Evolutionary conservation across 2,113 vertebrate genomes (phyloP).

Genomic region (Indicator indicator): DNA sequence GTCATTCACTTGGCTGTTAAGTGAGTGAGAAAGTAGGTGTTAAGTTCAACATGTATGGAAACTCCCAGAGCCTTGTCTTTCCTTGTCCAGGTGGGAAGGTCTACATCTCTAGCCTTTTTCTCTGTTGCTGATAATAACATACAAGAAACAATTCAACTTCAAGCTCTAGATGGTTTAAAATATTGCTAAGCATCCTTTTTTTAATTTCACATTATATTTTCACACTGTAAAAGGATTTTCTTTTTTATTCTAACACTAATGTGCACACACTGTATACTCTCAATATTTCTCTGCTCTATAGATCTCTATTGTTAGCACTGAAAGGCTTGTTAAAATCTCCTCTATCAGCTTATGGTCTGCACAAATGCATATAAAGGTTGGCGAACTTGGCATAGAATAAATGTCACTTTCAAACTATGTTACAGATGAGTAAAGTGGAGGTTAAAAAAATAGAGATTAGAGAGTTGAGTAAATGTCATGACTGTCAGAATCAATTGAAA

Average conservation of each 20-base stretch:
- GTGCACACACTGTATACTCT: background rate
- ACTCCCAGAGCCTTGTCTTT: conserved; percentile 52
- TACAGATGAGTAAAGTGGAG: conserved; percentile 51
- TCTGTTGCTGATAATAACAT: conserved; percentile 60
- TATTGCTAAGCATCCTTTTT: conserved; percentile 26
- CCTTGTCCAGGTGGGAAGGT: conserved; percentile 54
- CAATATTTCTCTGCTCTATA: conserved; percentile 30
- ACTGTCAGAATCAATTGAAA: conserved; percentile 64
- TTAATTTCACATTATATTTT: conserved; percentile 57
- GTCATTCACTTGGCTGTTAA: background rate
- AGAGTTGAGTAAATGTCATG: conserved; percentile 63
- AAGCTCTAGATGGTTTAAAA: conserved; percentile 22
- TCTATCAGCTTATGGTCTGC: conserved; percentile 35
- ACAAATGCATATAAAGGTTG: conserved; percentile 34
- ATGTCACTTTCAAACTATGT: conserved; percentile 72
- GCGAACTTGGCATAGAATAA: conserved; percentile 66
- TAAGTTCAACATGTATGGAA: conserved; percentile 40
- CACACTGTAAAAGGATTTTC: conserved; percentile 53
- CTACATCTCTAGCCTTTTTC: conserved; percentile 55
- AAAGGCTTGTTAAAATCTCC: conserved; percentile 46
- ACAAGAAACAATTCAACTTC: background rate
- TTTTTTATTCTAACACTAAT: background rate
- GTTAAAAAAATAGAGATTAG: conserved; percentile 70
- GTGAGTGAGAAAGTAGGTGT: conserved; percentile 24
- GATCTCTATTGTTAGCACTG: conserved; percentile 53